phyloP scores from a whole-genome alignment of 2,113 vertebrate species.

The Empidonax alnorum region DNA sequence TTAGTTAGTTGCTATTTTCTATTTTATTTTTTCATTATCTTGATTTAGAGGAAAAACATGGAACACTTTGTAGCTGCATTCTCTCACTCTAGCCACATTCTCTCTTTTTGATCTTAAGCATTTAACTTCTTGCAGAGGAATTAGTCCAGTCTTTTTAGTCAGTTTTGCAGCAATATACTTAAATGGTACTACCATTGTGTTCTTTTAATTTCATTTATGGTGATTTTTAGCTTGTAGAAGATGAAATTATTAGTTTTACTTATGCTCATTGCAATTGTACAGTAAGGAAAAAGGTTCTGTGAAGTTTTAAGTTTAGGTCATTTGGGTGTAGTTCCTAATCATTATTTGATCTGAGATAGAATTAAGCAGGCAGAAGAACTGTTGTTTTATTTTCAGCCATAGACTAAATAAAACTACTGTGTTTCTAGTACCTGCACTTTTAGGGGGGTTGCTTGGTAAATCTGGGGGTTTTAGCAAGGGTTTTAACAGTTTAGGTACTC shows the following conservation, averaged over 20 bases:
- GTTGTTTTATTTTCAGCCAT: neutral
- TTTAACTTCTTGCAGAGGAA: neutral
- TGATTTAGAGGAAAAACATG: neutral
- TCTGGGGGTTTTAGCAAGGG: neutral
- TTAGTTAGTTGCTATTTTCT: neutral
- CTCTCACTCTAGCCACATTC: neutral
- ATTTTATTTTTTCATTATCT: neutral
- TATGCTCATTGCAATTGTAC: neutral
- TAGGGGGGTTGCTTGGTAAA: neutral
- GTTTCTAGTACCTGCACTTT: neutral
- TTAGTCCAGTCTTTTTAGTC: neutral
- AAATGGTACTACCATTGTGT: neutral
- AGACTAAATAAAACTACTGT: neutral
- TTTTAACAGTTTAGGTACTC: neutral
- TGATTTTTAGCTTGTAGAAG: neutral
- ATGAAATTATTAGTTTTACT: neutral
- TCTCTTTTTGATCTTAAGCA: neutral
- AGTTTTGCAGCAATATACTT: neutral
- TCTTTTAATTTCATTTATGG: neutral
- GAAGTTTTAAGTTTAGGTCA: neutral
- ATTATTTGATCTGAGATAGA: neutral
- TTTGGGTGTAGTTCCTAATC: neutral
- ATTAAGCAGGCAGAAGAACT: neutral
- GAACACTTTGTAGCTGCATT: neutral
- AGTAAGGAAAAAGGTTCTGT: neutral